Percentiles rank a stretch among this genome's conserved stretches.
Evolutionary conservation across 2,888 invertebrate species (phyloP).

Genomic region (Microctonus aethiopoides): DNA sequence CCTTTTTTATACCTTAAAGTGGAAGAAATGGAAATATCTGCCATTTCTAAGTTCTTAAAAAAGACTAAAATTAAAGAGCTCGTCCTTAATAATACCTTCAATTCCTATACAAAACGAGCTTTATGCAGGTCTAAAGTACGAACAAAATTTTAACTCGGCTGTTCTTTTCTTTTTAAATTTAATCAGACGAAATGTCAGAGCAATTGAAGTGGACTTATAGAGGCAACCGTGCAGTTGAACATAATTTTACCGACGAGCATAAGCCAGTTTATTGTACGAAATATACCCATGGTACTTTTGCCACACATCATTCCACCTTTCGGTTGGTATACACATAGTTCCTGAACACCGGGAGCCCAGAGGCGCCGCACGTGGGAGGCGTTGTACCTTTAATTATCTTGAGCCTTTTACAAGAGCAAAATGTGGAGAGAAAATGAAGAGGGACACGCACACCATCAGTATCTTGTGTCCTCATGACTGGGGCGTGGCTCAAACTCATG

Average conservation of each 20-base stretch:
- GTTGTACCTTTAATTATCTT: slow-evolving; percentile 64
- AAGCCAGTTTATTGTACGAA: slow-evolving; percentile 56
- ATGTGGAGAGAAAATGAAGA: slow-evolving; percentile 39
- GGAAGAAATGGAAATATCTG: no score
- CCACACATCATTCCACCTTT: slow-evolving; percentile 27
- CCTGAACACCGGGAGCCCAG: slow-evolving; percentile 30
- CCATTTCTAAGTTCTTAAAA: no score
- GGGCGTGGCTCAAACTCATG: slow-evolving; percentile 55
- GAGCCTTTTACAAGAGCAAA: slow-evolving; percentile 24
- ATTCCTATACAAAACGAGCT: no score
- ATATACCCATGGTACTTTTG: slow-evolving; percentile 12
- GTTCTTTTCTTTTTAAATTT: no score
- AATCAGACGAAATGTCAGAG: no score
- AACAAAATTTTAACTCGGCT: no score
- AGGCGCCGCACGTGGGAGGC: slow-evolving; percentile 43
- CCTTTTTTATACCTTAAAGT: no score
- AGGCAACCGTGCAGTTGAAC: slow-evolving; percentile 40
- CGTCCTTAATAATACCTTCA: no score
- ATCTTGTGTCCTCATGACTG: slow-evolving; percentile 50
- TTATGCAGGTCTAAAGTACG: no score
- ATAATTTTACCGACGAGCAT: slow-evolving; percentile 49
- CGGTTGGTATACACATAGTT: slow-evolving; percentile 23
- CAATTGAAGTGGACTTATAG: no score
- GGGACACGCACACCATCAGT: slow-evolving; percentile 55
- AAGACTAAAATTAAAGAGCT: no score